Base-by-base conservation (phyloP, 2,888 invertebrate genomes). In the Hydrotaea cyrtoneurina region DNA sequence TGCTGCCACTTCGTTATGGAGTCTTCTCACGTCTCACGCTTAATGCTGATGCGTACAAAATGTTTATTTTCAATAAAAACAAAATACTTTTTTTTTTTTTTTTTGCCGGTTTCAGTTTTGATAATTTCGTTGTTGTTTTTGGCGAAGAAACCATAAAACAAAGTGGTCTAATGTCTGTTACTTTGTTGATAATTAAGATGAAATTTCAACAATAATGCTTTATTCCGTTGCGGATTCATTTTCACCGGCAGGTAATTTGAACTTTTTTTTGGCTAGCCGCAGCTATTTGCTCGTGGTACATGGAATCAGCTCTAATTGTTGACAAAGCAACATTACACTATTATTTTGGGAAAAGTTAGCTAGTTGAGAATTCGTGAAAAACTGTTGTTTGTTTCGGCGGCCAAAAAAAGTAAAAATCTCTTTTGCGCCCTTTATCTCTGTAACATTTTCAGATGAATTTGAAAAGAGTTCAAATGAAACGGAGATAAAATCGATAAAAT, bases 21-120 rank as follows among this genome's bases (percentile, higher is more conserved):
- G 76, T 82, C 77, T 74, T 82, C 66, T 77, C 82, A 82, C 79
- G 85, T 80, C 55, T 64, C 46, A 15, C 64, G 73, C 26, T 46
- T 36, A 43, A 7, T 11, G 36, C 55, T 80, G 80, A 80, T 78
- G 74, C 71, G 74, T 36, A 83, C 66, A 80, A 80, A 83, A 76
- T 76, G 57, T 69, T 46, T 23, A 71, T 64, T 83, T 66, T 66
- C 19, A 64, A 36, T 39, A 64, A 64, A 64, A 64, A 21, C 46
- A n/a, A n/a, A n/a, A 39, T 59, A 72, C 26, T 57, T 75, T 31
- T 31, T 7, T 31, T 4, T 7, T 31, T 2, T 31, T 31, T n/a
- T n/a, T n/a, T 76, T 50, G 50, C 62, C 64, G 46, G 36, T 43
- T 43, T 17, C 46, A 8, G 17, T 23, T 73, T 0, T 53, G 15